Base-by-base conservation (phyloP, 2,888 invertebrate genomes). In the Clivina fossor region DNA sequence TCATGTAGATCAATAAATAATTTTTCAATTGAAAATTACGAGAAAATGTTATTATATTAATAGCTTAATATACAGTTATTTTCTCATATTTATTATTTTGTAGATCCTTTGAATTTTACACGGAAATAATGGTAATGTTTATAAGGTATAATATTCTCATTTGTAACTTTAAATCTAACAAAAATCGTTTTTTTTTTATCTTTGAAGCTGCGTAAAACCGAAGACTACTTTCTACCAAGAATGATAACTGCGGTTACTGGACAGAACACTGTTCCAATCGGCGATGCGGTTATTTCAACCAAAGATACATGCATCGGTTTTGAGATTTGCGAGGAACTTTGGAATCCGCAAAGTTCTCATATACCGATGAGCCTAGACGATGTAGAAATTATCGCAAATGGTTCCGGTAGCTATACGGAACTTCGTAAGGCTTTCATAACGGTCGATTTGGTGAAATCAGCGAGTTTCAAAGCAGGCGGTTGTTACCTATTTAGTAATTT, bases 261-360 rank as follows among this genome's bases (percentile, higher is more conserved):
- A 1, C 95, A 96, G 77, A 81, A 78, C 18, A 82, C 84, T 2
- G 96, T 93, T 24, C 93, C 95, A 2, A 87, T 99, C 69, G 99
- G 99, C 1, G 98, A 98, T 76, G 97, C 89, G 2, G 90, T 99
- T 0, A 85, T 99, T 59, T 82, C 93, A 16, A 93, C 96, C 0
- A 79, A 80, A 61, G 98, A 99, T 69, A 95, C 96, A 0, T 93
- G 94, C 66, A 86, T 99, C 64, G 88, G 96, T 3, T 93, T 86
- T 74, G 98, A 98, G 78, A 95, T 98, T 62, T 99, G 99, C 74
- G 98, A 99, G 75, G 99, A 99, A 70, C 74, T 99, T 13, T 99
- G 98, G 98, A 90, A 89, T 72, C 90, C 95, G 1, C 79, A 81
- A 64, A 94, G 94, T 69, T 84, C 87, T 28, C 95, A 97, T 70